A percentile compares a stretch with the other conserved stretches of the same genome.
phyloP scores from a whole-genome alignment of 2,797 vertebrate genomes.

The Leuciscus waleckii region DNA sequence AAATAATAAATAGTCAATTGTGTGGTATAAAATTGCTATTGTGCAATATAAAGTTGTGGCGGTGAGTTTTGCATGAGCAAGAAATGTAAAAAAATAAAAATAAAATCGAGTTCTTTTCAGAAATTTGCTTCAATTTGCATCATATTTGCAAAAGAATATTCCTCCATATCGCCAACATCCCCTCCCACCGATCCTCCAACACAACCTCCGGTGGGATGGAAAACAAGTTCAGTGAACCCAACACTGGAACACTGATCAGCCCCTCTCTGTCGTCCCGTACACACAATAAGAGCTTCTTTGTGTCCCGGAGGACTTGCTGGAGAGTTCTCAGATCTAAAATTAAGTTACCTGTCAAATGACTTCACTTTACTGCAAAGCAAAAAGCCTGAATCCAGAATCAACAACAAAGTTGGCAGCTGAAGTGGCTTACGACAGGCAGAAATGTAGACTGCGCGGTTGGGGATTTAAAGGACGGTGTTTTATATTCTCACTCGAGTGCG shows the following conservation, averaged over 20 bases:
- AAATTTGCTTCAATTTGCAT: constrained; percentile 12
- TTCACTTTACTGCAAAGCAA: constrained; percentile 28
- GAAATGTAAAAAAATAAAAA: neutral
- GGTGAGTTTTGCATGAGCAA: neutral
- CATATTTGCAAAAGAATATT: neutral
- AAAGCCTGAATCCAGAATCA: constrained; percentile 32
- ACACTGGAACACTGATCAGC: constrained; percentile 26
- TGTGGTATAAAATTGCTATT: neutral
- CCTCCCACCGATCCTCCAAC: constrained; percentile 37
- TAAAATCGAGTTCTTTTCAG: neutral
- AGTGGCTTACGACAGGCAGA: constrained; percentile 42
- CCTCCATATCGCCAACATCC: neutral
- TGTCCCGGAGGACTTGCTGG: constrained; percentile 15
- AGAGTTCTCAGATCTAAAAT: constrained; percentile 35
- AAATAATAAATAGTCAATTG: neutral
- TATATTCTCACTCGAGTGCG: constrained; percentile 42
- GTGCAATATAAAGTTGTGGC: neutral
- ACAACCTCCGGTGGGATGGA: constrained; percentile 12
- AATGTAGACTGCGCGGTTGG: constrained; percentile 15
- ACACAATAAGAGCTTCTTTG: constrained; percentile 52
- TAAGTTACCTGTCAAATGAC: constrained; percentile 47
- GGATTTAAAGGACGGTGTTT: constrained; percentile 57
- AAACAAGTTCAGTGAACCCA: constrained; percentile 45
- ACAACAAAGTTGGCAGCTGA: constrained; percentile 35
- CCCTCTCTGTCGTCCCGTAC: neutral